Evolutionary conservation across 2,113 vertebrate species (phyloP), one percentile per base, ranked within the genome.

Genomic region (Equus quagga): DNA sequence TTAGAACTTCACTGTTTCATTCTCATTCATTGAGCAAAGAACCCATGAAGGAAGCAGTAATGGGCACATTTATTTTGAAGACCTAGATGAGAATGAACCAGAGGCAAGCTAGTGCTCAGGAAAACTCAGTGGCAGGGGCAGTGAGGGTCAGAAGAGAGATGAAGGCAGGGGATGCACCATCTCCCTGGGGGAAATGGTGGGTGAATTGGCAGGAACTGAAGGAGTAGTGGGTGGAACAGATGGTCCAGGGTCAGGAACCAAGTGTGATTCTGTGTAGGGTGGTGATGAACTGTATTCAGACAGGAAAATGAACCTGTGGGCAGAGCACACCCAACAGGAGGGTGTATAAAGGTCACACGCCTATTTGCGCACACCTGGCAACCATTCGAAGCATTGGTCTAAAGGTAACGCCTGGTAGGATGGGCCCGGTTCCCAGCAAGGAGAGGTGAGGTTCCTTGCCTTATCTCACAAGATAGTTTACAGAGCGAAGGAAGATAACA

Each of bases 301-400:
- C 56, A 58, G 60, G 64, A 51, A 78, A 28, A 21, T 3, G 15
- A 70, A 46, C 5, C 1, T 3, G 56, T 64, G 79, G 56, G 89
- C 41, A 24, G 28, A 36, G 41, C 24, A 8, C 26, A 28, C 60
- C 60, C 33, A 7, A 6, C 8, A 67, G 56, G 58, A 94, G 31
- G 58, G 23, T 14, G n/a, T 33, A 14, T 75, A 81, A 97, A 96
- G 82, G 75, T 93, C 69, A 69, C 2, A 2, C 17, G 51, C 3
- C 26, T 95, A 2, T 96, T 83, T 83, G 73, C 89, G 79, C 49
- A 81, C 86, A 95, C 89, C 93, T 86, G 91, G 93, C 95, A 97
- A 84, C 67, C 69, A 85, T n/a, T 41, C 41, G 76, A n/a, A 79
- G 56, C 19, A 5, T 81, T 76, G 58, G 49, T 85, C 76, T 89